Evolutionary conservation across 2,888 invertebrate species (phyloP).

Genomic region (Nemotelus pantherinus): DNA sequence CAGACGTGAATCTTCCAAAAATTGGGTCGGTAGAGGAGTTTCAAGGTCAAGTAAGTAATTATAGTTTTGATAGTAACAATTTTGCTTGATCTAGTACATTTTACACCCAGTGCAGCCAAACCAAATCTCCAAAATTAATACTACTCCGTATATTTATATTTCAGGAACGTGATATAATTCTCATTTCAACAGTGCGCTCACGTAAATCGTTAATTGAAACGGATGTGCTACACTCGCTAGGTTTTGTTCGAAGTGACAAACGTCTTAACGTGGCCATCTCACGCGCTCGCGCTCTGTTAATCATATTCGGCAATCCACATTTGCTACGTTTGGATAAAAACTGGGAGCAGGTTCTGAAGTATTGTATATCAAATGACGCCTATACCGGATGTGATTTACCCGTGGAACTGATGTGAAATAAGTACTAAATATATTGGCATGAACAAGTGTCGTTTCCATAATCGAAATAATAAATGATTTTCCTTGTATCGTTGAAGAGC

Average conservation of each 20-base stretch:
- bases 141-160: background rate
- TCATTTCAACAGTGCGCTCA: conserved; percentile 77
- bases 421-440: too few relatives aligned
- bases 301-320: conserved; percentile 87
- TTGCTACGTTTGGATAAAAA: conserved; percentile 72
- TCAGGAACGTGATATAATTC: conserved; percentile 69
- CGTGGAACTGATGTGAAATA: conserved; percentile 11
- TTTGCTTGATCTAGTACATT: background rate
- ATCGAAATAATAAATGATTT: too few relatives aligned
- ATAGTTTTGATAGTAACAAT: background rate
- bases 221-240: conserved; percentile 70
- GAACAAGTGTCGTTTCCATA: too few relatives aligned
- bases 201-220: conserved; percentile 61
- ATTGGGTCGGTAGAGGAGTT: conserved; percentile 87
- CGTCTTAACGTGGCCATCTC: conserved; percentile 91
- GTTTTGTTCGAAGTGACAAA: conserved; percentile 79
- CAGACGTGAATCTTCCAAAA: conserved; percentile 68
- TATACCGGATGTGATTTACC: conserved; percentile 78
- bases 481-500: too few relatives aligned
- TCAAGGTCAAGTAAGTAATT: conserved; percentile 77
- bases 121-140: too few relatives aligned
- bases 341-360: conserved; percentile 74
- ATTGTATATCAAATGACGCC: conserved; percentile 71
- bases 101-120: background rate
- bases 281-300: conserved; percentile 76